phyloP scores from a whole-genome alignment of 1,140 invertebrate genomes.

The Panagrolaimus sp. region DNA sequence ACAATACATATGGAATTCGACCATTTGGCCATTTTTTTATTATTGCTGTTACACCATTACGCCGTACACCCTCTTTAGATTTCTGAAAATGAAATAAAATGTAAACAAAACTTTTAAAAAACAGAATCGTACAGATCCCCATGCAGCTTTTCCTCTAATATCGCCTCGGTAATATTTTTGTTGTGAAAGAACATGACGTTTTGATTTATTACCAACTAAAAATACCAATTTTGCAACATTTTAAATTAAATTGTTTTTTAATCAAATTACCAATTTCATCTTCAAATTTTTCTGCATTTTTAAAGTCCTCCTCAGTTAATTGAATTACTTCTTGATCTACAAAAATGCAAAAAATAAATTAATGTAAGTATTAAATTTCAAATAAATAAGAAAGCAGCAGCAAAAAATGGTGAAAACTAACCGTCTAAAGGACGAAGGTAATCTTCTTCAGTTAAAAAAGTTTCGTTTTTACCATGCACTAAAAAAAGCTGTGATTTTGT shows the following conservation, averaged over 20 bases:
- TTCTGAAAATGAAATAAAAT: no score
- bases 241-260: background rate
- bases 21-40: conserved; percentile 57
- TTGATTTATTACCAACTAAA: conserved; percentile 23
- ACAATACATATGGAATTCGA: conserved; percentile 55
- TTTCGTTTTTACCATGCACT: conserved; percentile 5
- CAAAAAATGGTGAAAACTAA: no score
- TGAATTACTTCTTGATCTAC: conserved; percentile 38
- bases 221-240: conserved; percentile 5
- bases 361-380: background rate
- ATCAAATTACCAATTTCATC: conserved; percentile 28
- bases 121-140: conserved; percentile 33
- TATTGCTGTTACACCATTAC: conserved; percentile 44
- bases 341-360: conserved; percentile 12
- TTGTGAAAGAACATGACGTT: conserved; percentile 15
- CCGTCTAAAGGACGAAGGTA: conserved; percentile 12
- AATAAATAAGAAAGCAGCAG: conserved; percentile 4
- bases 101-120: no score
- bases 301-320: conserved; percentile 49
- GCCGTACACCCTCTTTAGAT: conserved; percentile 21
- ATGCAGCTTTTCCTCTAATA: conserved; percentile 49
- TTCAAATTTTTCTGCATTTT: conserved; percentile 47
- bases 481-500: background rate
- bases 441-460: conserved; percentile 11
- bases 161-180: conserved; percentile 43